These are phyloP conservation scores for Ditylenchus weischeri DNA, from an alignment of 2,888 invertebrate genomes.

Conservation along the genomic window DNA sequence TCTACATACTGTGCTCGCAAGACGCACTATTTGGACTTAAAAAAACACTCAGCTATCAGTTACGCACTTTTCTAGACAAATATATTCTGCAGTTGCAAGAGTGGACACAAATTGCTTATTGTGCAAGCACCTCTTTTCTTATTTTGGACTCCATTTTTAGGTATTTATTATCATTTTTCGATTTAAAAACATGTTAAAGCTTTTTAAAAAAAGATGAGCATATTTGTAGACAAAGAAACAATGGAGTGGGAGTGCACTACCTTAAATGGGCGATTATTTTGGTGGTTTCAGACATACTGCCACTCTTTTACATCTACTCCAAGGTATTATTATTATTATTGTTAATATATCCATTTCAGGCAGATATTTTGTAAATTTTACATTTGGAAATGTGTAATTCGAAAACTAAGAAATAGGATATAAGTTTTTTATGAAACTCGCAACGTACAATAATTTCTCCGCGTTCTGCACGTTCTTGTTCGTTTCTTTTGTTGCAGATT, in stretches of 20 bases:
- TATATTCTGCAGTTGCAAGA: conserved; percentile 4
- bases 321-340: neutral
- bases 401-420: no score
- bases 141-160: neutral
- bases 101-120: conserved; percentile 8
- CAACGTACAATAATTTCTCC: no score
- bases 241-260: neutral
- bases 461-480: no score
- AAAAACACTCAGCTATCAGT: neutral
- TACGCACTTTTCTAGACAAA: conserved; percentile 1
- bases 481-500: no score
- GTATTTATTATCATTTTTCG: neutral
- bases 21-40: conserved; percentile 1
- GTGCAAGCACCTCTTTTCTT: neutral
- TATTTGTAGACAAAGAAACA: neutral
- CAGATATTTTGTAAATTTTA: no score
- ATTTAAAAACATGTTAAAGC: neutral
- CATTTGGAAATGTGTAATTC: no score
- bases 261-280: neutral
- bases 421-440: no score
- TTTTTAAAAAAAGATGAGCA: neutral
- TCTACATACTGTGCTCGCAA: neutral
- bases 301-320: neutral
- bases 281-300: neutral
- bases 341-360: no score